Conservation (phyloP, 2,113 vertebrate genomes). For the Hippocampus mohnikei region DNA sequence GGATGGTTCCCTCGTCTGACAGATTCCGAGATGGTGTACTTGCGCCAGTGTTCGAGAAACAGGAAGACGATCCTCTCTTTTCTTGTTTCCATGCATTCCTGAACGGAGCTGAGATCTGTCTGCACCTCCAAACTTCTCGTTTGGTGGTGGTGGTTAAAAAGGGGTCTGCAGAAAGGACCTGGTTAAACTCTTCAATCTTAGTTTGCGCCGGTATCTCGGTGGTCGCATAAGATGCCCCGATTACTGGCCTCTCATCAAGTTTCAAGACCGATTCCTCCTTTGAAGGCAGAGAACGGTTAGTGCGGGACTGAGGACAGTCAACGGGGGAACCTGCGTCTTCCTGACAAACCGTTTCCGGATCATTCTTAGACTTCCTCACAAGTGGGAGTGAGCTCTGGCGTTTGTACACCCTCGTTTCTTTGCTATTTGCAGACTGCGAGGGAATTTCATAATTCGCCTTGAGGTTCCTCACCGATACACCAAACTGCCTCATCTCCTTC, state of each 20-base stretch:
- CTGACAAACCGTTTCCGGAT: conserved; percentile 73
- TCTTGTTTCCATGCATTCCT: conserved; percentile 79
- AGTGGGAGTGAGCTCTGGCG: conserved; percentile 74
- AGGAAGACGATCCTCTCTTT: conserved; percentile 89
- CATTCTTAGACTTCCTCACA: conserved; percentile 51
- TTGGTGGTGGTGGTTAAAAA: conserved; percentile 63
- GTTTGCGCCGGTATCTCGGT: conserved; percentile 48
- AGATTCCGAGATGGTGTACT: conserved; percentile 77
- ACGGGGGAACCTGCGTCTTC: conserved; percentile 56
- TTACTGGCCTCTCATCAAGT: conserved; percentile 65
- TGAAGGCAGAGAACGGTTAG: conserved; percentile 36
- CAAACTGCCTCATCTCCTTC: conserved; percentile 87
- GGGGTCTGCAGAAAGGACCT: conserved; percentile 52
- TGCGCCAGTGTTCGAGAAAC: conserved; percentile 93
- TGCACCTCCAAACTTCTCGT: conserved; percentile 71
- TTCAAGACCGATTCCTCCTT: conserved; percentile 39
- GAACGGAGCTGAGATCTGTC: conserved; percentile 75
- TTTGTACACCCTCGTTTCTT: conserved; percentile 70
- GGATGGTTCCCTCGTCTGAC: conserved; percentile 49
- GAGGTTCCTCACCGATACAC: conserved; percentile 88
- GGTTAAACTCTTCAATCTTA: conserved; percentile 58
- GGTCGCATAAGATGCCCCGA: conserved; percentile 50
- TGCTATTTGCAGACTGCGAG: conserved; percentile 33
- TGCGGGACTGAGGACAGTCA: conserved; percentile 16
- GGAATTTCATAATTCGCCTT: conserved; percentile 87